These are phyloP conservation scores for Leptobrachium ailaonicum DNA, from an alignment of 2,113 vertebrate genomes.

Conservation along the genomic window DNA sequence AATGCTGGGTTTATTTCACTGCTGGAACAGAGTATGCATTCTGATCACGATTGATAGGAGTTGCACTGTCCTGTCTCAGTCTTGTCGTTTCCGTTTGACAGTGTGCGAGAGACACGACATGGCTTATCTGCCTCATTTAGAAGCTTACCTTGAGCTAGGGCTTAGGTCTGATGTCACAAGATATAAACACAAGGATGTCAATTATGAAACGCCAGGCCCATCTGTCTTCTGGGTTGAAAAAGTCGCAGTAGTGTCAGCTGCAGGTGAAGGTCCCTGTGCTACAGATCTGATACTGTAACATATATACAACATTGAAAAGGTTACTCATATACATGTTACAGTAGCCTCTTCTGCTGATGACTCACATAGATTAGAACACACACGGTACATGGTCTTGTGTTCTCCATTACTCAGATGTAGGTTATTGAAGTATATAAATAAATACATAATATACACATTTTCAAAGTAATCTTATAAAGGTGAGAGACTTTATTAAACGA, in stretches of 20 bases:
- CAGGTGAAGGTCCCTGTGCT: not conserved
- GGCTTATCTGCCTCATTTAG: constrained; percentile 35
- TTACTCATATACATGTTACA: too few relatives aligned
- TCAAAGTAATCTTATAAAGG: too few relatives aligned
- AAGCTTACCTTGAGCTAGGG: constrained; percentile 16
- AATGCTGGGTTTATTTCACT: not conserved
- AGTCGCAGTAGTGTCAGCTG: not conserved
- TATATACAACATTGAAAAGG: too few relatives aligned
- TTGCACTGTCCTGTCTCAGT: not conserved
- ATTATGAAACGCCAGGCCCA: constrained; percentile 30
- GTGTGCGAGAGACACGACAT: accelerated
- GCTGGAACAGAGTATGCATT: not conserved
- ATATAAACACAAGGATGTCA: constrained; percentile 32
- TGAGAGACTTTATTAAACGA: too few relatives aligned
- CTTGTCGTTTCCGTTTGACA: not conserved
- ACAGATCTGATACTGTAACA: not conserved
- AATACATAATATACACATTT: too few relatives aligned
- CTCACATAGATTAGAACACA: too few relatives aligned
- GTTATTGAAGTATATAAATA: too few relatives aligned
- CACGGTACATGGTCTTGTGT: too few relatives aligned
- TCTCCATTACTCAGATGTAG: too few relatives aligned
- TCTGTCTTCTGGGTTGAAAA: constrained; percentile 7
- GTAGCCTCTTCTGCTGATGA: too few relatives aligned
- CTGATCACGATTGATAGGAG: not conserved
- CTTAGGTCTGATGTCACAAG: constrained; percentile 43